These are phyloP conservation scores for Hanleya hanleyi DNA, from an alignment of 2,888 invertebrate species.

Conservation along the genomic window DNA sequence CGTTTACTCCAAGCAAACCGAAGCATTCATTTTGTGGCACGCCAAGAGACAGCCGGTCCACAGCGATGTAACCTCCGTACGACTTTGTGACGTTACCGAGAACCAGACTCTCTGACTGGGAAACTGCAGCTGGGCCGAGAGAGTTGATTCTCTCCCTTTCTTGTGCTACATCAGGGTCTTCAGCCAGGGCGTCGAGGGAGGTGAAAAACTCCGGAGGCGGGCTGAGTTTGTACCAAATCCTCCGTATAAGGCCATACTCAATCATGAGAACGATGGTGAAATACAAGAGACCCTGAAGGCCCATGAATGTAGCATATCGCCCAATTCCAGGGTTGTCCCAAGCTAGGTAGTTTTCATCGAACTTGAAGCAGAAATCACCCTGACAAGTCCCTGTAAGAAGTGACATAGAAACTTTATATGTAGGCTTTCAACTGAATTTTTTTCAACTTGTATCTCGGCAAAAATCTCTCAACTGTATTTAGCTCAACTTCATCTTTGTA, in stretches of 20 bases:
- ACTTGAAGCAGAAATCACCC: background rate
- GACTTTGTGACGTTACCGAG: background rate
- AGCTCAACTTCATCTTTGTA: too few relatives aligned
- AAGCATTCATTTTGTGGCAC: conserved; percentile 80
- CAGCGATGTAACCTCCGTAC: conserved; percentile 44
- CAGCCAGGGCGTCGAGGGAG: background rate
- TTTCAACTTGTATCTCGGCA: too few relatives aligned
- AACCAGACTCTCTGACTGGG: background rate
- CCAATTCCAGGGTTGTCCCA: conserved; percentile 83
- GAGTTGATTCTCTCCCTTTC: conserved; percentile 62
- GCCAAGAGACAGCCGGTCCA: conserved; percentile 64
- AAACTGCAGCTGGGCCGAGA: background rate
- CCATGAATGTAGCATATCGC: conserved; percentile 79
- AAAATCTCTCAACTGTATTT: too few relatives aligned
- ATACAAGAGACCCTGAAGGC: conserved; percentile 76
- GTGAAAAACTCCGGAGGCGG: background rate
- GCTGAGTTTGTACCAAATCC: conserved; percentile 4
- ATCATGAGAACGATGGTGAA: conserved; percentile 79
- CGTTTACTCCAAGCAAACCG: conserved; percentile 87
- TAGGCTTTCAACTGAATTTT: too few relatives aligned
- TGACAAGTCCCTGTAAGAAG: background rate
- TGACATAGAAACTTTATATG: too few relatives aligned
- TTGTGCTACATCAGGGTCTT: conserved; percentile 65
- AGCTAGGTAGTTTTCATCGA: conserved; percentile 76
- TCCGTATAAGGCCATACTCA: conserved; percentile 74